phyloP scores from a whole-genome alignment of 2,888 invertebrate genomes.

The Mythimna loreyi region DNA sequence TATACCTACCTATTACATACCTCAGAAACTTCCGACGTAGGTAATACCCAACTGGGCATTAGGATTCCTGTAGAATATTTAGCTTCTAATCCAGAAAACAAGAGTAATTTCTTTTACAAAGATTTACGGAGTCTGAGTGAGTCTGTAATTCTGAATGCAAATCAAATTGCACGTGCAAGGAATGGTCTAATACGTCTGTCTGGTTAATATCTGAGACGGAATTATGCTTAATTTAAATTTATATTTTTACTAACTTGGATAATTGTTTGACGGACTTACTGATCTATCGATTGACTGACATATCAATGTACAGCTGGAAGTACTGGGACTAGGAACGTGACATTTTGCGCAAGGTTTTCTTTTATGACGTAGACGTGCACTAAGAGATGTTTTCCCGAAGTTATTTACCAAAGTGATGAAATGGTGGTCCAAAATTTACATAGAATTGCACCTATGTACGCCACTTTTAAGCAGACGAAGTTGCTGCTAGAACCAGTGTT shows the following conservation, averaged over 20 bases:
- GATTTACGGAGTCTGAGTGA: background rate
- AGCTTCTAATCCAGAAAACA: background rate
- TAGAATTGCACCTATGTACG: too few relatives aligned
- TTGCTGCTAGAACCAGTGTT: too few relatives aligned
- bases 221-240: background rate
- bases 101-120: background rate
- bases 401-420: too few relatives aligned
- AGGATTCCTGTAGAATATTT: background rate
- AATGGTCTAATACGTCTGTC: background rate
- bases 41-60: too few relatives aligned
- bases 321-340: too few relatives aligned
- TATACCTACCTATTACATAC: conserved; percentile 14
- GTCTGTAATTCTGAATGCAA: conserved; percentile 4
- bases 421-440: too few relatives aligned
- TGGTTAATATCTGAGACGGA: background rate
- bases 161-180: conserved; percentile 6
- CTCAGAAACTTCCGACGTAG: background rate
- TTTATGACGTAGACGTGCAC: too few relatives aligned
- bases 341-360: too few relatives aligned
- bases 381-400: too few relatives aligned
- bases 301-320: too few relatives aligned
- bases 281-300: background rate
- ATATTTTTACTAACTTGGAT: background rate
- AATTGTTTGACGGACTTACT: background rate
- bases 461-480: too few relatives aligned